A percentile compares a stretch with the other conserved stretches of the same genome.
Evolutionary conservation across 2,797 vertebrate genomes (phyloP).

Genomic region (Melanotaenia trifasciata): DNA sequence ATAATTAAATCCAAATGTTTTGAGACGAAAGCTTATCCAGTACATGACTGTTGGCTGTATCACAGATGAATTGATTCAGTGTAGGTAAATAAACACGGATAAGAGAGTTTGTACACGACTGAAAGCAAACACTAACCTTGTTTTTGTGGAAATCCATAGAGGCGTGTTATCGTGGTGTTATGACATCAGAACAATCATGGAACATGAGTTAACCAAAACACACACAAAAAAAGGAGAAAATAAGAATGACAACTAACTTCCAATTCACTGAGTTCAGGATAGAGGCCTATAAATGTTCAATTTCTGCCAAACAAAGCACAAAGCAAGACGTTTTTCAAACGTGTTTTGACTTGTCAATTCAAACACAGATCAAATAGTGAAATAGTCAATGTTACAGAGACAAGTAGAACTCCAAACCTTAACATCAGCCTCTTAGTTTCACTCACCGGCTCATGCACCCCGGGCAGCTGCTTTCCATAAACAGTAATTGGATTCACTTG

Average conservation of each 20-base stretch:
- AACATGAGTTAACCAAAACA: conserved; percentile 42
- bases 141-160: conserved; percentile 70
- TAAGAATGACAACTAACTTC: conserved; percentile 23
- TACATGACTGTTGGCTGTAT: conserved; percentile 76
- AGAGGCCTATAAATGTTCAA: neutral
- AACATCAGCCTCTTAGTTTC: conserved; percentile 42
- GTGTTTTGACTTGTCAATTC: conserved; percentile 18
- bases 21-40: conserved; percentile 80
- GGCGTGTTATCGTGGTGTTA: conserved; percentile 64
- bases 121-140: conserved; percentile 68
- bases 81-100: conserved; percentile 80
- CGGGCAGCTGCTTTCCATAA: conserved; percentile 76
- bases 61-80: conserved; percentile 78
- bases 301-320: conserved; percentile 31
- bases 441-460: conserved; percentile 56
- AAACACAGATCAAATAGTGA: conserved; percentile 21
- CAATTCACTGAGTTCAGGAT: conserved; percentile 20
- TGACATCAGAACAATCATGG: conserved; percentile 65
- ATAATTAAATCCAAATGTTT: conserved; percentile 85
- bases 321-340: conserved; percentile 3
- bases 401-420: conserved; percentile 38
- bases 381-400: conserved; percentile 23
- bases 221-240: conserved; percentile 5
- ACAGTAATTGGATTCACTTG: conserved; percentile 76
- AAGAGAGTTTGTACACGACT: conserved; percentile 65